Conservation (phyloP, 2,113 vertebrate genomes). For the Leucopternis melanops region DNA sequence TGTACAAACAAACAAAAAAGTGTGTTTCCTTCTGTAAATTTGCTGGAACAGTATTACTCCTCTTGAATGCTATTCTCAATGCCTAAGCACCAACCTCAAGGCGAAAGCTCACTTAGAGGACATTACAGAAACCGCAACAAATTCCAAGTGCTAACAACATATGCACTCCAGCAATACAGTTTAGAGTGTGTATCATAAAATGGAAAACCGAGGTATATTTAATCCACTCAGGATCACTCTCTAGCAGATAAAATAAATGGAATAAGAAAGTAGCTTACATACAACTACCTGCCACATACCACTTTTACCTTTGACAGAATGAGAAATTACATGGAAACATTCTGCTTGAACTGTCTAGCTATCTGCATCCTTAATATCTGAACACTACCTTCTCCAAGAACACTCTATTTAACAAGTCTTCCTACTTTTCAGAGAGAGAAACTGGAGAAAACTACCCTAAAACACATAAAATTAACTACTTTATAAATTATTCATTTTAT, state of each 20-base stretch:
- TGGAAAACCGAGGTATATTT: not conserved
- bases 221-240: not conserved
- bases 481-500: conserved; percentile 3
- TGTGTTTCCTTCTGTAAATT: not conserved
- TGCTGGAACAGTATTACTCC: not conserved
- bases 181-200: not conserved
- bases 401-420: not conserved
- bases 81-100: not conserved
- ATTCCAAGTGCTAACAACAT: not conserved
- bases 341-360: not conserved
- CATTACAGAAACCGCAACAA: not conserved
- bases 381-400: not conserved
- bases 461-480: not conserved
- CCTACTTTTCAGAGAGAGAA: not conserved
- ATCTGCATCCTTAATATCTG: not conserved
- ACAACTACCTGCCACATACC: not conserved
- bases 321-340: not conserved
- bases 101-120: not conserved
- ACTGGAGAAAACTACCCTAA: not conserved
- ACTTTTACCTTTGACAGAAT: not conserved
- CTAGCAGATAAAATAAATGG: not conserved
- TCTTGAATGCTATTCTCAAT: not conserved
- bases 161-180: not conserved
- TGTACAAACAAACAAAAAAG: not conserved
- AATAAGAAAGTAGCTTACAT: not conserved